A percentile compares a stretch with the other conserved stretches of the same genome.
These are phyloP conservation scores for Heliothis peltigera DNA, from an alignment of 2,888 invertebrate genomes.

Conservation along the genomic window DNA sequence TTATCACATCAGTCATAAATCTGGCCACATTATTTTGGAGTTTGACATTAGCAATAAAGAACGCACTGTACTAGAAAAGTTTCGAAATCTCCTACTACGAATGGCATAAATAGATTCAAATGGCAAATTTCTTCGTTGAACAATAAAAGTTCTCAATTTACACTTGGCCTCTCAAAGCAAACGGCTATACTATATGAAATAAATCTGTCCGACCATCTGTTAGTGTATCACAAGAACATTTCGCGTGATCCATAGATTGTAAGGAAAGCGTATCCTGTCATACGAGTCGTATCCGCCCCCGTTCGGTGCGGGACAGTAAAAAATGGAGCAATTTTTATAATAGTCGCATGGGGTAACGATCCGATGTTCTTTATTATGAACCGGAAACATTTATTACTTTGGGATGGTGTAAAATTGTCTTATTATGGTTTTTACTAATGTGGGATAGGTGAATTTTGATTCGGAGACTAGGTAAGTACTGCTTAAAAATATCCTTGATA, in stretches of 20 bases:
- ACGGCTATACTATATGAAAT: slow-evolving; percentile 49
- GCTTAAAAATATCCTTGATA: no score
- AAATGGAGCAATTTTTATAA: slow-evolving; percentile 88
- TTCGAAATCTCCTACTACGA: no score
- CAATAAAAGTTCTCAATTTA: not conserved
- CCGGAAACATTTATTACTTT: slow-evolving; percentile 88
- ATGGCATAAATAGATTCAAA: no score
- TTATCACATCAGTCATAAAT: no score
- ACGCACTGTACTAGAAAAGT: no score
- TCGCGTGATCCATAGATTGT: slow-evolving; percentile 82
- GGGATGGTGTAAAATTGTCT: slow-evolving; percentile 75
- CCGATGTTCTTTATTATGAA: slow-evolving; percentile 84
- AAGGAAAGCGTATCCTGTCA: slow-evolving; percentile 87
- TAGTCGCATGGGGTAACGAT: slow-evolving; percentile 80
- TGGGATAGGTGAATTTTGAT: slow-evolving; percentile 13
- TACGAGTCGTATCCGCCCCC: slow-evolving; percentile 88
- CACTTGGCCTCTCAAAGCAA: slow-evolving; percentile 17
- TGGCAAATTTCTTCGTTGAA: no score
- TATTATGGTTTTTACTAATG: slow-evolving; percentile 35
- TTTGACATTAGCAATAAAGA: no score
- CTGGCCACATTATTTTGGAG: no score
- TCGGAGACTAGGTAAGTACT: not conserved
- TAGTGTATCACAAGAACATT: slow-evolving; percentile 80
- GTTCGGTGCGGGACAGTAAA: slow-evolving; percentile 83
- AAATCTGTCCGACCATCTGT: slow-evolving; percentile 76